These are phyloP conservation scores for Haliclona indistincta DNA, from an alignment of 37 sponge, comb jelly and placozoan species.

Conservation along the genomic window DNA sequence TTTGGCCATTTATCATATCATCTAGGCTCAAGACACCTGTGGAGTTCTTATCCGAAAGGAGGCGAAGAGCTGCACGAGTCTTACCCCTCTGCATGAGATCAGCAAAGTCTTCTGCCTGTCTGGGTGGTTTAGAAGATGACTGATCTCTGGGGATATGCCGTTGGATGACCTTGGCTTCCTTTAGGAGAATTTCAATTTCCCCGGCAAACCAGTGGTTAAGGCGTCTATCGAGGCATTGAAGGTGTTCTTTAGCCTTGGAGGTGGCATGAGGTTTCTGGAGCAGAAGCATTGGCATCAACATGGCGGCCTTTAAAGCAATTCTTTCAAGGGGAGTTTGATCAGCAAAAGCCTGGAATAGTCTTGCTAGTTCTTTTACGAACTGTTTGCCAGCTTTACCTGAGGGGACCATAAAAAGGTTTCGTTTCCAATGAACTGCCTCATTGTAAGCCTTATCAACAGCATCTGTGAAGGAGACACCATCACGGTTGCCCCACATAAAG, in stretches of 20 bases:
- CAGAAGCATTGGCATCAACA: constrained; percentile 12
- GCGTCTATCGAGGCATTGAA: constrained; percentile 9
- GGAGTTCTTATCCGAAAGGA: constrained; percentile 3
- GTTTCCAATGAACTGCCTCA: constrained; percentile 28
- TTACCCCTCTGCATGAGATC: constrained; percentile 26
- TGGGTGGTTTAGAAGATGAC: too few relatives aligned
- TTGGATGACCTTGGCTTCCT: constrained; percentile 30
- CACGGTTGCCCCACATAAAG: constrained; percentile 5
- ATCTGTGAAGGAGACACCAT: background rate
- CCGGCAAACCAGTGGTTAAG: constrained; percentile 22
- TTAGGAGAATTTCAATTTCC: constrained; percentile 18
- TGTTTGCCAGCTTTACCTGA: constrained; percentile 9
- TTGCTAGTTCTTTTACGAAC: constrained; percentile 24
- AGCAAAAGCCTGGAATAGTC: constrained; percentile 19
- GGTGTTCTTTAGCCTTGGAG: constrained; percentile 17
- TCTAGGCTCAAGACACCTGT: constrained; percentile 13
- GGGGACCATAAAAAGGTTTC: too few relatives aligned
- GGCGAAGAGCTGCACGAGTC: constrained; percentile 14
- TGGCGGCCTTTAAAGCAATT: constrained; percentile 14
- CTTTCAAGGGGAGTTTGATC: constrained; percentile 17
- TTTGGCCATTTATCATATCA: background rate
- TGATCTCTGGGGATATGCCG: background rate
- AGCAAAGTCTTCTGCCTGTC: too few relatives aligned
- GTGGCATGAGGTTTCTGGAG: constrained; percentile 24
- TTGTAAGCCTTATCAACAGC: background rate